Percentiles rank a stretch among this genome's conserved stretches.
These are phyloP conservation scores for Oenanthe melanoleuca DNA, from an alignment of 2,113 vertebrate species.

Conservation along the genomic window DNA sequence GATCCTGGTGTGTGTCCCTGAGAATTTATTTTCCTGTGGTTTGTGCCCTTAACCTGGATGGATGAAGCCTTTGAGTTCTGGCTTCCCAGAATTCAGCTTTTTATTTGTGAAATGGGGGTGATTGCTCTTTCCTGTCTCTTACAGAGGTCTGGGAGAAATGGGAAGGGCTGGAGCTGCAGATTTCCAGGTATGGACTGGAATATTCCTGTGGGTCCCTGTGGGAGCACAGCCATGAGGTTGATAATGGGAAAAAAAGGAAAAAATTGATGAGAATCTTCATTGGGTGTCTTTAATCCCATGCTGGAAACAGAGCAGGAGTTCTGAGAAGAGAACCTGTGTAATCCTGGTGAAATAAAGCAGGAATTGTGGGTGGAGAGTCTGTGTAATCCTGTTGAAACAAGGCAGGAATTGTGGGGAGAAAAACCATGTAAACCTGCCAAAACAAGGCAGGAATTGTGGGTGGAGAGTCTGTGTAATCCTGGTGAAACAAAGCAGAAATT, in stretches of 20 bases:
- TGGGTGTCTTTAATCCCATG: background rate
- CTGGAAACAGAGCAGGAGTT: background rate
- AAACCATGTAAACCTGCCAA: accelerated
- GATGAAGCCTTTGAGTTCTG: background rate
- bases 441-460: background rate
- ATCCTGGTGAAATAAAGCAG: background rate
- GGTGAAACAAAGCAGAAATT: no score
- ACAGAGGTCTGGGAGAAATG: background rate
- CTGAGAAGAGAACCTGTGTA: background rate
- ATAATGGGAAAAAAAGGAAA: background rate
- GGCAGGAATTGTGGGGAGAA: no score
- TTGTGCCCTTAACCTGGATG: background rate
- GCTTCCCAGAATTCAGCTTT: background rate
- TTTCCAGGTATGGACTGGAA: background rate
- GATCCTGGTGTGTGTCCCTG: background rate
- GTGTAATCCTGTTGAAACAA: no score
- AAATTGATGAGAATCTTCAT: background rate
- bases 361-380: background rate
- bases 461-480: no score
- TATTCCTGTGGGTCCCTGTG: background rate
- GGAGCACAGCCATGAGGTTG: background rate
- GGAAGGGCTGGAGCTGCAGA: background rate
- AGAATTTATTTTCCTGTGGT: background rate
- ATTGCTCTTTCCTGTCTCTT: background rate
- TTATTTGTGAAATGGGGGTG: background rate